Percentiles rank a stretch among this genome's conserved stretches.
These are phyloP conservation scores for Momotus momota DNA, from an alignment of 2,797 vertebrate genomes.

Conservation along the genomic window DNA sequence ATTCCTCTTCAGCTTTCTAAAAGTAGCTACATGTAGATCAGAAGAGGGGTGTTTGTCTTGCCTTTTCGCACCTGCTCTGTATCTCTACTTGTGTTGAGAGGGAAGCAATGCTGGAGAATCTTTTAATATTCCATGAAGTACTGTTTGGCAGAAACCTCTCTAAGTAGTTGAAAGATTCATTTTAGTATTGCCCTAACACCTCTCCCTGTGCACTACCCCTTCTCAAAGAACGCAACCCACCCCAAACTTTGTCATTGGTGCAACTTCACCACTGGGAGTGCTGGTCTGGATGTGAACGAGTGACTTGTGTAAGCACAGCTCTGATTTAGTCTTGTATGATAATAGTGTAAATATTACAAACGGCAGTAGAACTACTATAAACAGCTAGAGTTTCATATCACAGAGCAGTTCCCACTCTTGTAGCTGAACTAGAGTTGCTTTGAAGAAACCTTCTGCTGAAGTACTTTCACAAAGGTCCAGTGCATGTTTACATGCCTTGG, in stretches of 20 bases:
- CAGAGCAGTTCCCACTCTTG: background rate
- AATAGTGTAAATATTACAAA: background rate
- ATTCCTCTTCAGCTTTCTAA: slow-evolving; percentile 41
- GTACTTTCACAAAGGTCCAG: background rate
- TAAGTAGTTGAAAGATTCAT: background rate
- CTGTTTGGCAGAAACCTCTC: background rate
- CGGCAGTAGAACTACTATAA: background rate
- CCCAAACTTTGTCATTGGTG: background rate
- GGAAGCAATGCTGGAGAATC: background rate
- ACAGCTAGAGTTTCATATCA: background rate
- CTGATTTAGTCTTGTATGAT: background rate
- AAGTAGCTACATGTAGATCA: slow-evolving; percentile 5
- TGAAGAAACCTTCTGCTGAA: background rate
- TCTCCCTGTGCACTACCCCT: fast-evolving
- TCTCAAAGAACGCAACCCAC: background rate
- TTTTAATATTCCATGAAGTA: background rate
- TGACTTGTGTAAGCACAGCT: background rate
- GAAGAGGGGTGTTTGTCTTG: background rate
- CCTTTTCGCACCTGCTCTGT: background rate
- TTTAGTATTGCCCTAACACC: background rate
- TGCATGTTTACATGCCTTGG: background rate
- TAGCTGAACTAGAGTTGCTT: background rate
- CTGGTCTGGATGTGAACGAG: background rate
- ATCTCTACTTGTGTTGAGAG: background rate
- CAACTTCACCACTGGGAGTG: background rate